A percentile compares a stretch with the other conserved stretches of the same genome.
Evolutionary conservation across 2,888 invertebrate genomes (phyloP).

Genomic region (Sinelater perroti): DNA sequence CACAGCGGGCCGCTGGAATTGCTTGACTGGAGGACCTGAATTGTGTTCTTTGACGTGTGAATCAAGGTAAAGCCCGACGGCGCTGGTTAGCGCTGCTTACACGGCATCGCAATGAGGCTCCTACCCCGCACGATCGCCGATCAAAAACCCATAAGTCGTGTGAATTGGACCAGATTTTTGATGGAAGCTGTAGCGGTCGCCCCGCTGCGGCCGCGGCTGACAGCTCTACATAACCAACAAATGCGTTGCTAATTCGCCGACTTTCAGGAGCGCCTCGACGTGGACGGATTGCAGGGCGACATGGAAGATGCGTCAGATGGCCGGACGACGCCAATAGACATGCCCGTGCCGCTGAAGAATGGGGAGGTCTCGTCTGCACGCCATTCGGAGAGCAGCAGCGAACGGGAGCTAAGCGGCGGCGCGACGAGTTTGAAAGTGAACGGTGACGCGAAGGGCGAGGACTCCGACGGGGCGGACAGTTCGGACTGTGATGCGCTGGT

Average conservation of each 20-base stretch:
- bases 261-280: too few relatives aligned
- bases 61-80: conserved; percentile 8
- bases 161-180: too few relatives aligned
- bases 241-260: too few relatives aligned
- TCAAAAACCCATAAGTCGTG: conserved; percentile 9
- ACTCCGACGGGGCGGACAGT: conserved; percentile 53
- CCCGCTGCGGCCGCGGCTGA: too few relatives aligned
- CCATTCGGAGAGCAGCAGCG: conserved; percentile 33
- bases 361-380: conserved; percentile 49
- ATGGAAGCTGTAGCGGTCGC: too few relatives aligned
- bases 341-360: conserved; percentile 47
- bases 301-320: conserved; percentile 60
- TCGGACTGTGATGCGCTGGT: conserved; percentile 59
- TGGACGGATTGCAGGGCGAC: too few relatives aligned
- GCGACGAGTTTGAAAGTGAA: conserved; percentile 50
- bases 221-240: conserved; percentile 36
- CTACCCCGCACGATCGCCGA: conserved; percentile 22
- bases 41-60: conserved; percentile 4
- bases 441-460: conserved; percentile 48
- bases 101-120: conserved; percentile 16
- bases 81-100: conserved; percentile 9
- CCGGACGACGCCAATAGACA: conserved; percentile 40
- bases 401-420: conserved; percentile 17
- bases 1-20: conserved; percentile 19
- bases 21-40: neutral